Base-by-base conservation (phyloP, 2,888 invertebrate species). In the Patella pellucida region DNA sequence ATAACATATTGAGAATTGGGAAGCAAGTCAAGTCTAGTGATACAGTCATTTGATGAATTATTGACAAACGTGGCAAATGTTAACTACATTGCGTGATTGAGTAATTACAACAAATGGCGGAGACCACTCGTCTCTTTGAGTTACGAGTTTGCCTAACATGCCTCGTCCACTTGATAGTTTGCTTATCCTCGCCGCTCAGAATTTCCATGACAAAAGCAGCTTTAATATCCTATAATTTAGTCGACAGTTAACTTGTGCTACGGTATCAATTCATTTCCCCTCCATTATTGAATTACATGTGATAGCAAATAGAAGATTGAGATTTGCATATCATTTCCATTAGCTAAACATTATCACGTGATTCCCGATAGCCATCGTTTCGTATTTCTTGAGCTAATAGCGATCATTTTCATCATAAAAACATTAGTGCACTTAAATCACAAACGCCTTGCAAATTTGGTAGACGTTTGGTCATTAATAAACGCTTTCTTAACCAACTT, bases 61-160 rank as follows among this genome's bases (percentile, higher is more conserved):
- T 62, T 31, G 72, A 72, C 41, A 54, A 72, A 56, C 72, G 62
- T 62, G 72, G 72, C 72, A 72, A 72, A 72, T 72, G 72, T 56
- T 72, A 56, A 72, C 62, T 62, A 72, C 54, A 72, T 56, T 72
- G 72, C 62, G 56, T 72, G 72, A 14, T 62, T 41, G 62, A 41
- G 72, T 72, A 62, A 72, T 72, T 54, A 54, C 56, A 62, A 27
- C 54, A 62, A 41, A 62, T 23, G 11, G 56, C 54, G 62, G 23
- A 72, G 54, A 62, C 56, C 27, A 41, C 31, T 68, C 27, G 27
- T 68, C 27, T 68, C 31, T 23, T 14, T 68, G 68, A 27, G 31
- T n/a, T 14, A 16, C 16, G 68, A 27, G 15, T 16, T 19, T 15
- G 68, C 68, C 41, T 41, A 41, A 41, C 41, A 41, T 41, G 41